A percentile compares a stretch with the other conserved stretches of the same genome.
Evolutionary conservation across 2,797 vertebrate genomes (phyloP).

Genomic region (Anguilla pacifica): DNA sequence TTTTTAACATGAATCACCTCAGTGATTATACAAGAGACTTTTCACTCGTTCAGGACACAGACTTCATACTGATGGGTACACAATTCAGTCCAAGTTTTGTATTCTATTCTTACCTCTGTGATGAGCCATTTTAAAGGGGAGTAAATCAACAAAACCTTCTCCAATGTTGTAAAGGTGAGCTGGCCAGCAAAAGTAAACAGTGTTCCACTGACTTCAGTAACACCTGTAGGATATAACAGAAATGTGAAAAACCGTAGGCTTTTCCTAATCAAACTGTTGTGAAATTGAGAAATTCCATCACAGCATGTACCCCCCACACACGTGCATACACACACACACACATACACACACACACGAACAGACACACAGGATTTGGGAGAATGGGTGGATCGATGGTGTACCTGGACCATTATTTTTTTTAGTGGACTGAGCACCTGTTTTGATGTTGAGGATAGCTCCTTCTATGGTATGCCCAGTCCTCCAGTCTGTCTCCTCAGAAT

Average conservation of each 20-base stretch:
- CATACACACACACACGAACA: no score
- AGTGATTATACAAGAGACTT: not conserved
- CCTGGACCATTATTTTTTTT: not conserved
- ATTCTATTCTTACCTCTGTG: slow-evolving; percentile 52
- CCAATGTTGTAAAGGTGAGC: slow-evolving; percentile 35
- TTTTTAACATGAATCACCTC: not conserved
- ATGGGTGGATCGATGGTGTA: not conserved
- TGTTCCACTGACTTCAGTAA: slow-evolving; percentile 37
- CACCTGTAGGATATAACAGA: slow-evolving; percentile 34
- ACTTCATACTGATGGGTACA: not conserved
- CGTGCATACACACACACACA: no score
- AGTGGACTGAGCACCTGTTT: not conserved
- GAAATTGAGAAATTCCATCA: not conserved
- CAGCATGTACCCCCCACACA: not conserved
- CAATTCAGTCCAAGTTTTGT: not conserved
- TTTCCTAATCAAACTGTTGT: not conserved
- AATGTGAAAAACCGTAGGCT: slow-evolving; percentile 20
- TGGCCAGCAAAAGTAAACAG: slow-evolving; percentile 43
- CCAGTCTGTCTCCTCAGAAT: slow-evolving; percentile 3
- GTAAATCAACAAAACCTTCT: slow-evolving; percentile 34
- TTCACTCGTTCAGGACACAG: not conserved
- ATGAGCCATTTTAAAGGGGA: slow-evolving; percentile 49
- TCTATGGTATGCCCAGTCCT: not conserved
- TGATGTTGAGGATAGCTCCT: not conserved
- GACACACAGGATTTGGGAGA: not conserved